Evolutionary conservation across 2,888 invertebrate species (phyloP).

Genomic region (Syrphus vitripennis): DNA sequence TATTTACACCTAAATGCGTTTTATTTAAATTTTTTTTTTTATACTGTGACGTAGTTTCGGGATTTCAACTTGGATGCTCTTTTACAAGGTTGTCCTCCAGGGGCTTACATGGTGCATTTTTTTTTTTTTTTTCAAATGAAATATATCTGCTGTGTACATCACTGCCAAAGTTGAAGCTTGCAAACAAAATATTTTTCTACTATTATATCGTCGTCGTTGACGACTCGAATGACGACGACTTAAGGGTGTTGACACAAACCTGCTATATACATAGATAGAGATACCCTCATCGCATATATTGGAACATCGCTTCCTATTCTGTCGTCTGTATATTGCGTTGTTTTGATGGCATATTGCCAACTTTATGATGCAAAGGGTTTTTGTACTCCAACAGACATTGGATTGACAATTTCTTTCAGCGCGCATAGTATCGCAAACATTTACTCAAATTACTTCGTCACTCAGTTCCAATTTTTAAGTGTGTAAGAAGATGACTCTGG

Average conservation of each 20-base stretch:
- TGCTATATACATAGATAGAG: no score
- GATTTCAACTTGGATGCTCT: slow-evolving; percentile 38
- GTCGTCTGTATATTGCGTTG: neutral
- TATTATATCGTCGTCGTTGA: slow-evolving; percentile 12
- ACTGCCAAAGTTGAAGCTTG: slow-evolving; percentile 47
- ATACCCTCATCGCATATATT: neutral
- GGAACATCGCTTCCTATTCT: neutral
- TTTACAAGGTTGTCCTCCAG: slow-evolving; percentile 23
- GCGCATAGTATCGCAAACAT: slow-evolving; percentile 49
- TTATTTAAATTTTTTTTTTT: slow-evolving; percentile 3
- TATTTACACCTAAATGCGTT: slow-evolving; percentile 45
- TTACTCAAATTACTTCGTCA: slow-evolving; percentile 63
- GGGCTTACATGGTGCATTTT: slow-evolving; percentile 7
- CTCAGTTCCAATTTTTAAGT: slow-evolving; percentile 26
- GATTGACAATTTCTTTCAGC: slow-evolving; percentile 46
- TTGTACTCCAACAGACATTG: slow-evolving; percentile 5
- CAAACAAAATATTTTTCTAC: slow-evolving; percentile 54
- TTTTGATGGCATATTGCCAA: slow-evolving; percentile 42
- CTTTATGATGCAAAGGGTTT: slow-evolving; percentile 27
- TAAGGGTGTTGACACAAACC: slow-evolving; percentile 23
- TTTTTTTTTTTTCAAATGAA: no score
- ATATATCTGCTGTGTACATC: slow-evolving; percentile 15
- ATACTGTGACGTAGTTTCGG: neutral
- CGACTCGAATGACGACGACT: neutral
- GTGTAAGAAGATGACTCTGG: neutral